A percentile compares a stretch with the other conserved stretches of the same genome.
phyloP scores from a whole-genome alignment of 2,797 vertebrate species.

The Acanthis flammea region DNA sequence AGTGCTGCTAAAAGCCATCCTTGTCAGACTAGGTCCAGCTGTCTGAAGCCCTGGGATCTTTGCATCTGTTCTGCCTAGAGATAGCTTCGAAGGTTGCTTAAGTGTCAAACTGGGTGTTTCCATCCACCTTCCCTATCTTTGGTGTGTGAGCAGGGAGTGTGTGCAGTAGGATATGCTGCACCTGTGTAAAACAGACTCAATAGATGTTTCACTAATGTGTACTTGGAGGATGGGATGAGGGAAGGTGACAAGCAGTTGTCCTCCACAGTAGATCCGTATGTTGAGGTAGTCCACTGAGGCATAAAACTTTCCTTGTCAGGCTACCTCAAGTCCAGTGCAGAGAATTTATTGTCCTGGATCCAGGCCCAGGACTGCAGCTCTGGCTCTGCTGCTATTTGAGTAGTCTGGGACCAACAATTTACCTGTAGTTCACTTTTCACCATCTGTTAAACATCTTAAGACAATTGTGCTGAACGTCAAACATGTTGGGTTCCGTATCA shows the following conservation, averaged over 20 bases:
- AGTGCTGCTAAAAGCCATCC: background rate
- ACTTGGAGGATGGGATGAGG: background rate
- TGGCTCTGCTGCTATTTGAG: slow-evolving; percentile 29
- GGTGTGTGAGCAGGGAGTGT: background rate
- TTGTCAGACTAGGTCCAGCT: background rate
- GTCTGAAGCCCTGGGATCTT: background rate
- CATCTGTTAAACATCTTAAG: slow-evolving; percentile 60
- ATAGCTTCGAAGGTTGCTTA: background rate
- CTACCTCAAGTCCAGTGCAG: background rate
- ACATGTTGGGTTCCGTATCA: slow-evolving; percentile 17
- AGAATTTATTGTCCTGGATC: slow-evolving; percentile 47
- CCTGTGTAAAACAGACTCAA: background rate
- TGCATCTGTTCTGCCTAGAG: background rate
- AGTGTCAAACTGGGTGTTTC: background rate
- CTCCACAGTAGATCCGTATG: background rate
- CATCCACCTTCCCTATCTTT: background rate
- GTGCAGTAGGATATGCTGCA: background rate
- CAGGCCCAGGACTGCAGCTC: slow-evolving; percentile 14
- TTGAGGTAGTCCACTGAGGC: background rate
- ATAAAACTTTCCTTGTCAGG: background rate
- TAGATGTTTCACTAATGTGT: background rate
- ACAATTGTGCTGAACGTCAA: background rate
- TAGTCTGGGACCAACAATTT: slow-evolving; percentile 43
- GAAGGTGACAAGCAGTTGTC: background rate
- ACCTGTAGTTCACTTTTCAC: slow-evolving; percentile 46